A percentile compares a stretch with the other conserved stretches of the same genome.
phyloP scores from a whole-genome alignment of 2,888 invertebrate species.

The Drosophila kokeensis region DNA sequence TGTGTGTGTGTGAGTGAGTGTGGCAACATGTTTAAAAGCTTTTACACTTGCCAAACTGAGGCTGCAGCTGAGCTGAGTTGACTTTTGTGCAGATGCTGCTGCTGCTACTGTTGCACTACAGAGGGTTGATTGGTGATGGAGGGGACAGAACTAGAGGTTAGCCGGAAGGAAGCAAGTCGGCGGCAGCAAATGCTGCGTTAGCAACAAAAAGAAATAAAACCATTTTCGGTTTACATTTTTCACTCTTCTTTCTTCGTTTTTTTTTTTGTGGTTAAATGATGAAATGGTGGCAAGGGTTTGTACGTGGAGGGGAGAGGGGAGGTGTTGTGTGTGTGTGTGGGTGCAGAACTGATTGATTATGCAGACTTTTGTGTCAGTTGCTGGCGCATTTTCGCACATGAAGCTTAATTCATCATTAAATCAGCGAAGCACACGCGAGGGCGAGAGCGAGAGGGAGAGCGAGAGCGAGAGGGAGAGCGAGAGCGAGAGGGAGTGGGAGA shows the following conservation, averaged over 20 bases:
- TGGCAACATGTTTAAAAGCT: slow-evolving; percentile 76
- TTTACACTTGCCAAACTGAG: slow-evolving; percentile 73
- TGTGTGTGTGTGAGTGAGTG: slow-evolving; percentile 26
- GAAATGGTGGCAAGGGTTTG: not conserved
- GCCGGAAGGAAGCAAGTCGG: slow-evolving; percentile 61
- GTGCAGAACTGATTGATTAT: slow-evolving; percentile 72
- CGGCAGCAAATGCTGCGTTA: slow-evolving; percentile 67
- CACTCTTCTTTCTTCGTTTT: slow-evolving; percentile 10
- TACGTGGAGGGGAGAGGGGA: no score
- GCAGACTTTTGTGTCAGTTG: slow-evolving; percentile 76
- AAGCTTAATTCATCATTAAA: slow-evolving; percentile 76
- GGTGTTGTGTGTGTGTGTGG: not conserved
- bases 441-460: not conserved
- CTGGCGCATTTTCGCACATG: slow-evolving; percentile 64
- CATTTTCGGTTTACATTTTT: slow-evolving; percentile 19
- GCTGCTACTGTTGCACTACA: slow-evolving; percentile 29
- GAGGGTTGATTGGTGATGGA: not conserved
- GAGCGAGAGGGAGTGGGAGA: not conserved
- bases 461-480: slow-evolving; percentile 5
- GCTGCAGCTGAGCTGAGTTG: slow-evolving; percentile 51
- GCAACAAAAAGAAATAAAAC: slow-evolving; percentile 37
- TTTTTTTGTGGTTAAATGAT: slow-evolving; percentile 20
- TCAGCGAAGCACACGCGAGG: slow-evolving; percentile 43
- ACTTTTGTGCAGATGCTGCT: slow-evolving; percentile 64
- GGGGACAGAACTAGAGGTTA: slow-evolving; percentile 1